Evolutionary conservation across 2,113 vertebrate species (phyloP), one percentile per base, ranked within the genome.

Genomic region (Ellobius talpinus): DNA sequence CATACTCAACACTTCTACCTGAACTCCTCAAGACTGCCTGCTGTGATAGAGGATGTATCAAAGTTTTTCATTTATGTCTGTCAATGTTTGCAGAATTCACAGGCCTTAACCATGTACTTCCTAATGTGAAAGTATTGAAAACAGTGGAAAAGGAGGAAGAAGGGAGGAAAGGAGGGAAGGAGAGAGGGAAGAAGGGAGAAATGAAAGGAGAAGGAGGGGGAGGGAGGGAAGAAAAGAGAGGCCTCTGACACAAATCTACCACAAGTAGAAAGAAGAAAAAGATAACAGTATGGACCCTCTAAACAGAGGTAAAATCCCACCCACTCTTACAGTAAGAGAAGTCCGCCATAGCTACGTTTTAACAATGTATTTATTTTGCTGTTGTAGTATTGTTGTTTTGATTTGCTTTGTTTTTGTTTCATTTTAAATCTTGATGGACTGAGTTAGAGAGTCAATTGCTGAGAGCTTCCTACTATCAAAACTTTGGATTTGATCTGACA

Each of bases 181-280:
- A 45, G 10, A 5, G 11, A 45, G 2, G 7, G n/a, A 19, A 4
- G 23, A 2, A 74, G 0, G 39, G 39, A 76, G 3, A 1, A 6
- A 39, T 0, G 23, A 3, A n/a, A 5, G 39, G 14, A 14, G 42
- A 12, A 16, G 1, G 1, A 5, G 5, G 5, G 7, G 36, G 17
- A 77, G 21, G 63, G 90, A 23, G 73, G n/a, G 91, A n/a, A 21
- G 7, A 14, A 76, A n/a, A 72, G 17, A 72, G 36, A 72, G 36
- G 17, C 70, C 70, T 96, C 33, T 79, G 81, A 90, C 36, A 58
- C 42, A 97, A 85, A 66, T 81, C 52, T 45, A 86, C 26, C 55
- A 86, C 65, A 93, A 76, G 39, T 42, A 94, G 31, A 68, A 52
- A 87, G 63, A 36, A 50, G 13, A 45, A 17, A 45, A 63, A 92